These are phyloP conservation scores for Auanema freiburgensis DNA, from an alignment of 2,888 invertebrate species.

Conservation along the genomic window DNA sequence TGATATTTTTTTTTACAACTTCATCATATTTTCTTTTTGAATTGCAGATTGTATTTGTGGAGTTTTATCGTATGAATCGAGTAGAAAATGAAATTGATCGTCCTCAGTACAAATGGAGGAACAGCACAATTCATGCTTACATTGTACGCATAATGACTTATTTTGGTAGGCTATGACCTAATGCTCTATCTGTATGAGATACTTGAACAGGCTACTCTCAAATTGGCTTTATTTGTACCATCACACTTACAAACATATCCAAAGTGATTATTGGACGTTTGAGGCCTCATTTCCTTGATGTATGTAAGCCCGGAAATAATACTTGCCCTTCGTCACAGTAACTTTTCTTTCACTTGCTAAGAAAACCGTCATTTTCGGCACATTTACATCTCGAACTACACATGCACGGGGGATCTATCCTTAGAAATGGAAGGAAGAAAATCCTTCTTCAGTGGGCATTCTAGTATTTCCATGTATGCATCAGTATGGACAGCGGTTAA, in stretches of 20 bases:
- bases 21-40: not conserved
- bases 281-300: conserved; percentile 86
- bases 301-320: conserved; percentile 75
- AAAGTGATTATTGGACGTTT: conserved; percentile 89
- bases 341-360: not conserved
- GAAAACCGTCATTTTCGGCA: conserved; percentile 6
- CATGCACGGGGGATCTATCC: conserved; percentile 35
- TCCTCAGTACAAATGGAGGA: conserved; percentile 39
- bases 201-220: conserved; percentile 43
- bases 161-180: conserved; percentile 25
- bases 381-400: conserved; percentile 34
- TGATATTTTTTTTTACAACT: conserved; percentile 13
- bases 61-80: conserved; percentile 36
- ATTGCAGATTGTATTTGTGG: conserved; percentile 29
- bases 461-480: conserved; percentile 43
- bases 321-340: conserved; percentile 26
- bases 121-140: conserved; percentile 36
- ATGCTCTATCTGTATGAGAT: not conserved
- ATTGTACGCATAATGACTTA: conserved; percentile 40
- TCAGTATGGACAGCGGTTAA: conserved; percentile 40
- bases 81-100: conserved; percentile 26
- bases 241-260: conserved; percentile 72
- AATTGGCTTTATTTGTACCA: conserved; percentile 42
- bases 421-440: conserved; percentile 42
- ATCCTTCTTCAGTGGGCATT: conserved; percentile 53